phyloP scores from a whole-genome alignment of 2,113 vertebrate species.

The Ictalurus furcatus region DNA sequence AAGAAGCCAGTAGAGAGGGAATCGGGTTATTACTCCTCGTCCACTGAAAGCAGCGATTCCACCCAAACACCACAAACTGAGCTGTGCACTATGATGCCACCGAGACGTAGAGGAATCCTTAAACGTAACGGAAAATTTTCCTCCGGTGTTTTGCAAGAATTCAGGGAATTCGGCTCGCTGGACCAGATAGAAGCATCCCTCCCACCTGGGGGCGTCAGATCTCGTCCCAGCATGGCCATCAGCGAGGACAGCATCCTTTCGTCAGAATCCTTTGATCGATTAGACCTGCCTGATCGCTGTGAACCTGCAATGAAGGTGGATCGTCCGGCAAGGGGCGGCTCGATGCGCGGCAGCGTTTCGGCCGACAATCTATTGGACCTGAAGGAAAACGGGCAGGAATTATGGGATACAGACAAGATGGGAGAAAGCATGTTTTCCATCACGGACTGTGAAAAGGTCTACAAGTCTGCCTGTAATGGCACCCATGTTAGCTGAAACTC shows the following conservation, averaged over 20 bases:
- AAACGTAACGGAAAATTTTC: conserved; percentile 88
- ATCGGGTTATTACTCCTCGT: conserved; percentile 87
- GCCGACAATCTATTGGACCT: conserved; percentile 85
- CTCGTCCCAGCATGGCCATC: conserved; percentile 73
- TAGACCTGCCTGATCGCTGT: conserved; percentile 81
- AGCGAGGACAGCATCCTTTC: conserved; percentile 97
- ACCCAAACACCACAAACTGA: conserved; percentile 47
- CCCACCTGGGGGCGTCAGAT: conserved; percentile 36
- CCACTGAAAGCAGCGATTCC: conserved; percentile 81
- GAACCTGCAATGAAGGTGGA: conserved; percentile 24
- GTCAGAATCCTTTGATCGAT: conserved; percentile 91
- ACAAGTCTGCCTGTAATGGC: conserved; percentile 68
- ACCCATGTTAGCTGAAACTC: conserved; percentile 74
- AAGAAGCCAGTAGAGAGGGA: conserved; percentile 85
- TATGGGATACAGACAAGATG: conserved; percentile 51
- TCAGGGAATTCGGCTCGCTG: conserved; percentile 77
- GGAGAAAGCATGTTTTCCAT: conserved; percentile 78
- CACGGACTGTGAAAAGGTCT: conserved; percentile 76
- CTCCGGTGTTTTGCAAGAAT: conserved; percentile 63
- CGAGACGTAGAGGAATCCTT: conserved; percentile 84
- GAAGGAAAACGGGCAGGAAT: conserved; percentile 59
- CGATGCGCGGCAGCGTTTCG: conserved; percentile 83
- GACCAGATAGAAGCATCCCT: conserved; percentile 69
- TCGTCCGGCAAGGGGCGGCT: conserved; percentile 35
- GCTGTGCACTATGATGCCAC: conserved; percentile 56